phyloP scores from a whole-genome alignment of 2,888 invertebrate species.

The Deilephila porcellus region DNA sequence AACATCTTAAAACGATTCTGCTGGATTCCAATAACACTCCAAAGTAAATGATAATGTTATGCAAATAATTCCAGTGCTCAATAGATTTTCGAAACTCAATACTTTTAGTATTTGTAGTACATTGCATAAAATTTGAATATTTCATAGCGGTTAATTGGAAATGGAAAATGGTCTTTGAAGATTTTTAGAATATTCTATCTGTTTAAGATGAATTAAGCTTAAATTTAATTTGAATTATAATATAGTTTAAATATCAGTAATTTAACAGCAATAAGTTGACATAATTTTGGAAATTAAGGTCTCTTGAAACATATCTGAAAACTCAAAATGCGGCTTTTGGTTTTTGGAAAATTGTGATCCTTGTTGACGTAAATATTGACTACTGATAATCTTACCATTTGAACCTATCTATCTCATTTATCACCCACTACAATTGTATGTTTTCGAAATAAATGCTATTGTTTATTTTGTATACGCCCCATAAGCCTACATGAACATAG shows the following conservation, averaged over 20 bases:
- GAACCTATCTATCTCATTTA: background rate
- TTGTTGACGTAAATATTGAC: background rate
- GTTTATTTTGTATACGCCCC: too few species aligned
- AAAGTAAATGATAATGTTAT: conserved; percentile 23
- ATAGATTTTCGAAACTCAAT: conserved; percentile 23
- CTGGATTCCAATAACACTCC: conserved; percentile 21
- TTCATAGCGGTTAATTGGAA: conserved; percentile 14
- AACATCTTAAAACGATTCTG: conserved; percentile 13
- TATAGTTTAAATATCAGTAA: too few species aligned
- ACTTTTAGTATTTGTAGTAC: conserved; percentile 13
- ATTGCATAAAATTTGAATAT: conserved; percentile 24
- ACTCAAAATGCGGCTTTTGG: too few species aligned
- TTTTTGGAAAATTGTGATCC: background rate
- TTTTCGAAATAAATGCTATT: too few species aligned
- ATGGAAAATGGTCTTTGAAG: conserved; percentile 8
- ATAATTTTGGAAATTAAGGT: too few species aligned
- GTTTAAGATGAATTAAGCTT: background rate
- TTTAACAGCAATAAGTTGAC: too few species aligned
- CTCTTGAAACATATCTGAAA: too few species aligned
- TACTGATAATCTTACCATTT: background rate
- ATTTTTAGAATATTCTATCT: background rate
- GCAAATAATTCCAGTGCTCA: conserved; percentile 24
- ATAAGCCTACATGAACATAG: background rate
- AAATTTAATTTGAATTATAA: too few species aligned
- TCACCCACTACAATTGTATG: too few species aligned